These are phyloP conservation scores for Yponomeuta plumbellus DNA, from an alignment of 2,888 invertebrate species.

Conservation along the genomic window DNA sequence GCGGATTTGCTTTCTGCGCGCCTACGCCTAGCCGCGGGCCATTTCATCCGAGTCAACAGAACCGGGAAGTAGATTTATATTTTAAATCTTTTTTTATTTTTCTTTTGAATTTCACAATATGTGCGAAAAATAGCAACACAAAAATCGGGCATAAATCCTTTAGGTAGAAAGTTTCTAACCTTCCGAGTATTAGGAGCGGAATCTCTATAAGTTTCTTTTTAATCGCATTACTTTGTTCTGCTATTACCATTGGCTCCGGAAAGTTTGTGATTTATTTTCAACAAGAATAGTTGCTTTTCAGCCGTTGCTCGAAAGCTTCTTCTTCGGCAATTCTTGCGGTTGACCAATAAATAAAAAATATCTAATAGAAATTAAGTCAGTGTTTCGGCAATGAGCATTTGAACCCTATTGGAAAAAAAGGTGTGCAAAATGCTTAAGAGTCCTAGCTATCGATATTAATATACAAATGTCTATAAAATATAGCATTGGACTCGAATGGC, in stretches of 20 bases:
- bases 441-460: no score
- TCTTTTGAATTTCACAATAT: neutral
- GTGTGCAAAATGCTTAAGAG: no score
- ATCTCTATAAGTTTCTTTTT: neutral
- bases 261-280: neutral
- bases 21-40: neutral
- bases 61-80: neutral
- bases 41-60: constrained; percentile 1
- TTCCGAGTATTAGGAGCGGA: neutral
- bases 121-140: neutral
- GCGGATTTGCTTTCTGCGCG: neutral
- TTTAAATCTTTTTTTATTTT: neutral
- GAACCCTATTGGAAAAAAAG: no score
- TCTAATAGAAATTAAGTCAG: no score
- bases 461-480: no score
- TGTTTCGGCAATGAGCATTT: no score
- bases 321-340: no score
- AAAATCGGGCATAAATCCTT: neutral
- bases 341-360: no score
- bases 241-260: neutral
- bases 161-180: neutral
- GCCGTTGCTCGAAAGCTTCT: no score
- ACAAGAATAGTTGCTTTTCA: no score
- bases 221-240: neutral
- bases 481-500: no score